Percentiles rank a stretch among this genome's conserved stretches.
phyloP scores from a whole-genome alignment of 2,888 invertebrate species.

The Tipula lateralis region DNA sequence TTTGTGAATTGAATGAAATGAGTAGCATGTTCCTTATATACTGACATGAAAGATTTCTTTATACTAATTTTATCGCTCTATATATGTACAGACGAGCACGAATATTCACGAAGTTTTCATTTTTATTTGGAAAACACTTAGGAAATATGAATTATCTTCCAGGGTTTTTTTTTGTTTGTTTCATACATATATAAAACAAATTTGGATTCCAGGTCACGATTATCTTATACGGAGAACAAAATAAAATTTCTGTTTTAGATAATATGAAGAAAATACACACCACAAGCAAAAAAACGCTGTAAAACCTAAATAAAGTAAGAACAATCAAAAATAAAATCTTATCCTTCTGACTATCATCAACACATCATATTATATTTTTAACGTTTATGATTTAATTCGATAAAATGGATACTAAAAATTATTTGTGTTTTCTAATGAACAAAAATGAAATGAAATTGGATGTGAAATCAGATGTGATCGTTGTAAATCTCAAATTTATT shows the following conservation, averaged over 20 bases:
- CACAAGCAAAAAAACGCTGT: neutral
- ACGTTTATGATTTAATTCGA: neutral
- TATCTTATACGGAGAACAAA: neutral
- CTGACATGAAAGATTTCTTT: neutral
- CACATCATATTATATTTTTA: neutral
- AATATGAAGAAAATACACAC: neutral
- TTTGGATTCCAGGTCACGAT: neutral
- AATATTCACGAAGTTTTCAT: too few relatives aligned
- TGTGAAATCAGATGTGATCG: too few relatives aligned
- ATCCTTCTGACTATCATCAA: neutral
- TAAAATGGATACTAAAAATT: too few relatives aligned
- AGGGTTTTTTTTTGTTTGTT: neutral
- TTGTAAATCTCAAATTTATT: too few relatives aligned
- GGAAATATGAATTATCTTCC: neutral
- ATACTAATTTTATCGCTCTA: neutral
- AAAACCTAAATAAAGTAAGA: neutral
- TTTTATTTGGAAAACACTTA: neutral
- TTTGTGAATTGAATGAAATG: neutral
- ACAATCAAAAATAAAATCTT: conserved; percentile 1
- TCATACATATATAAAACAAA: neutral
- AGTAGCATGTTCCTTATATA: neutral
- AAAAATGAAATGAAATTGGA: too few relatives aligned
- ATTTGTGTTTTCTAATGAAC: too few relatives aligned
- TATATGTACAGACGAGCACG: neutral
- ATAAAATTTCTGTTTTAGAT: neutral